Conservation (phyloP, 2,113 vertebrate genomes). For the Coptodon bakossiorum region DNA sequence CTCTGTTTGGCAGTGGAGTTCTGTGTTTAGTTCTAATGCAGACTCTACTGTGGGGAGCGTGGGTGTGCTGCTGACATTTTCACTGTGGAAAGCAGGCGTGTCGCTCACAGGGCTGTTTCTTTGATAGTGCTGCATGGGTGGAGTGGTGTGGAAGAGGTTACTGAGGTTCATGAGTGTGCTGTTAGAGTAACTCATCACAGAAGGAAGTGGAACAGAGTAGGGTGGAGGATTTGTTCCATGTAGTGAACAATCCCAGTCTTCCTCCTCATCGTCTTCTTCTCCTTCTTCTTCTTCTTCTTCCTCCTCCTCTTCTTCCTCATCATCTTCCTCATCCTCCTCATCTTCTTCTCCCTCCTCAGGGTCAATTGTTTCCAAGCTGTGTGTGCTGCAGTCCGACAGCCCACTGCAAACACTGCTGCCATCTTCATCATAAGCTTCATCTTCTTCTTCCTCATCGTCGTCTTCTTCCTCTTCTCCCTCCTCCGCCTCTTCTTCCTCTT, state of each 20-base stretch:
- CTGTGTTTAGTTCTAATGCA: constrained; percentile 53
- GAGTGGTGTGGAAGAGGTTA: constrained; percentile 75
- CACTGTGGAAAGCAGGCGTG: neutral
- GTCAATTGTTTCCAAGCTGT: constrained; percentile 87
- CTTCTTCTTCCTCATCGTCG: constrained; percentile 70
- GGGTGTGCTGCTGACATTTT: neutral
- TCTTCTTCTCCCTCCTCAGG: constrained; percentile 81
- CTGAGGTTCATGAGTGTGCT: constrained; percentile 75
- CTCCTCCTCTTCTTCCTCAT: constrained; percentile 53
- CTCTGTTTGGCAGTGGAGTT: constrained; percentile 41
- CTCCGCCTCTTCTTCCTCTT: constrained; percentile 55
- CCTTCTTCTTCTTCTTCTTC: constrained; percentile 75
- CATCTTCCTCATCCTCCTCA: constrained; percentile 77
- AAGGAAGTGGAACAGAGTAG: constrained; percentile 76
- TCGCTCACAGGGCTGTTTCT: constrained; percentile 64
- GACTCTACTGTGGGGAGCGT: constrained; percentile 38
- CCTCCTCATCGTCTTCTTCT: constrained; percentile 77
- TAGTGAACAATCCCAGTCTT: constrained; percentile 77
- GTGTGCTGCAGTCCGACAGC: constrained; percentile 89
- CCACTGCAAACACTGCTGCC: constrained; percentile 91
- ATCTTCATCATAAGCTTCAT: constrained; percentile 73
- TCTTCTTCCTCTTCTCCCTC: constrained; percentile 63
- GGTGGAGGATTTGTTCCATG: constrained; percentile 67
- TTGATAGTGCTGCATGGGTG: constrained; percentile 80
- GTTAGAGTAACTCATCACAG: constrained; percentile 84